Conservation (phyloP, 2,888 invertebrate genomes). For the Apotomis capreana region DNA sequence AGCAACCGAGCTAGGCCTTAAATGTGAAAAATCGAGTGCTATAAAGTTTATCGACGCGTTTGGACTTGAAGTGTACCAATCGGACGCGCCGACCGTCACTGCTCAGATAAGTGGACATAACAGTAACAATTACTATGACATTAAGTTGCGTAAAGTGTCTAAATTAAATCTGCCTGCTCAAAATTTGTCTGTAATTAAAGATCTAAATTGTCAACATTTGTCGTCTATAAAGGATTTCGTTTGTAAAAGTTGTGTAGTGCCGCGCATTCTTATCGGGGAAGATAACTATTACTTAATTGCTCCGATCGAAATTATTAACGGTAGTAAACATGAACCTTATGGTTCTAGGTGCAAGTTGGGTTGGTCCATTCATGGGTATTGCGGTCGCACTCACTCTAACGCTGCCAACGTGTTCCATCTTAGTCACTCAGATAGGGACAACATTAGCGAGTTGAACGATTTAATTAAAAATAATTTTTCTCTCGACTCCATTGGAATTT, state of each 20-base stretch:
- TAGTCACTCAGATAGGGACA: conserved; percentile 30
- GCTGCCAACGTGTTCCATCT: conserved; percentile 37
- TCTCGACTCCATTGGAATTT: conserved; percentile 47
- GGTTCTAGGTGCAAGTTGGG: conserved; percentile 23
- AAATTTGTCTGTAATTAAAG: conserved; percentile 8
- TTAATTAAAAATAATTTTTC: conserved; percentile 44
- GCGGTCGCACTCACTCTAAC: conserved; percentile 38
- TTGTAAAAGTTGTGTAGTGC: conserved; percentile 3
- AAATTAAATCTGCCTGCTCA: conserved; percentile 21
- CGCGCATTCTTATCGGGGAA: conserved; percentile 28
- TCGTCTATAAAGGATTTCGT: too few relatives aligned
- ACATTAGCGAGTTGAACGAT: conserved; percentile 40
- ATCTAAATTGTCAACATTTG: too few relatives aligned
- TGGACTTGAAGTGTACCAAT: conserved; percentile 28
- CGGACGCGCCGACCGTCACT: conserved; percentile 27
- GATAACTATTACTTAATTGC: conserved; percentile 33
- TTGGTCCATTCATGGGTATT: conserved; percentile 44
- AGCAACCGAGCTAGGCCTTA: conserved; percentile 2
- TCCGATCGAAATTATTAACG: conserved; percentile 42
- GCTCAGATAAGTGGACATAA: background rate
- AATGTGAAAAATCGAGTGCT: background rate
- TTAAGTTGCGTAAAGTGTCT: conserved; percentile 26
- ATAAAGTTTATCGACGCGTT: conserved; percentile 22
- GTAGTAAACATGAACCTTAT: conserved; percentile 42
- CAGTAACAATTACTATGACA: conserved; percentile 4